Evolutionary conservation across 2,797 vertebrate genomes (phyloP).

Genomic region (Danio albolineatus): DNA sequence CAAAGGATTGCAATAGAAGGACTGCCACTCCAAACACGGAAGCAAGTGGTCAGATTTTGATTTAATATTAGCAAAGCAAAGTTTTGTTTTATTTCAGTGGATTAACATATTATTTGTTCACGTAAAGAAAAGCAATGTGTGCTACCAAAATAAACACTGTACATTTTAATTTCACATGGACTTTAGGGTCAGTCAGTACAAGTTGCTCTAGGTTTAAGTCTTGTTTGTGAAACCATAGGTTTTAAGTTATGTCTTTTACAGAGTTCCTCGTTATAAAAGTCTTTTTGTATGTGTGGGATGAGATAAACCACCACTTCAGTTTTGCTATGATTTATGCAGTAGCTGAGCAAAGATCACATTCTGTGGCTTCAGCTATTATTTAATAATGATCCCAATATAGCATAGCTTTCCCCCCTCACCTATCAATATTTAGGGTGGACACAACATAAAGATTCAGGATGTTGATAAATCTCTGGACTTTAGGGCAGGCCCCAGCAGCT

Average conservation of each 20-base stretch:
- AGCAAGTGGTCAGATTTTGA: too few species aligned
- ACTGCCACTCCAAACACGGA: too few species aligned
- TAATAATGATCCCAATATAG: constrained; percentile 47
- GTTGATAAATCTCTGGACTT: constrained; percentile 41
- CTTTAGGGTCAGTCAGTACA: too few species aligned
- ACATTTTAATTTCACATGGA: too few species aligned
- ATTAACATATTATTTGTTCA: too few species aligned
- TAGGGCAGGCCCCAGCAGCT: constrained; percentile 41
- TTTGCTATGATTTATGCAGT: constrained; percentile 12
- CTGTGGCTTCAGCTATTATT: constrained; percentile 33
- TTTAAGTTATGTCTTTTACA: background rate
- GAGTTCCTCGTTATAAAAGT: constrained; percentile 1
- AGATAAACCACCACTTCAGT: constrained; percentile 5
- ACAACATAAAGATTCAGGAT: constrained; percentile 41
- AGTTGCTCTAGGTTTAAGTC: too few species aligned
- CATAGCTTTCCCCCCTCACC: background rate
- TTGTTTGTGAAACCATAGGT: too few species aligned
- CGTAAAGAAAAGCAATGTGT: too few species aligned
- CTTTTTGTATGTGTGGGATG: background rate
- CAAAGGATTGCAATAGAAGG: too few species aligned
- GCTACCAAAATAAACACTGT: too few species aligned
- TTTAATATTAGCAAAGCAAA: too few species aligned
- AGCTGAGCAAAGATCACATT: constrained; percentile 11
- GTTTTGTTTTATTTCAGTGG: too few species aligned
- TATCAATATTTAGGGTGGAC: constrained; percentile 50